A percentile compares a stretch with the other conserved stretches of the same genome.
These are phyloP conservation scores for Alentia gelatinosa DNA, from an alignment of 2,888 invertebrate genomes.

Conservation along the genomic window DNA sequence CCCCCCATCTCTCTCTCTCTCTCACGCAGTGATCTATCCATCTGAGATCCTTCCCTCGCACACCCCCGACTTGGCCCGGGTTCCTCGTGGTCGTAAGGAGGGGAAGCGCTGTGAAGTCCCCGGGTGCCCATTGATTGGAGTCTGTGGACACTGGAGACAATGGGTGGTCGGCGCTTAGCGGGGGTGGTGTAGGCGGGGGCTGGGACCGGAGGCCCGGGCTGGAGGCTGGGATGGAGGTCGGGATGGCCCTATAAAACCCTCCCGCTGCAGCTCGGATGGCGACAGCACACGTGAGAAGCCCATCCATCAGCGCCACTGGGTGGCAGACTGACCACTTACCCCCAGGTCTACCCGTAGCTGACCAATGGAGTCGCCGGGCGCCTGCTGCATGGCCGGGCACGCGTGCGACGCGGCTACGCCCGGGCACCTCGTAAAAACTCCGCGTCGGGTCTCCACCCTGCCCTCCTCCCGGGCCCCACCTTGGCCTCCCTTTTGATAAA, in stretches of 20 bases:
- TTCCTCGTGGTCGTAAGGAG: not conserved
- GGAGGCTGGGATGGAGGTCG: not conserved
- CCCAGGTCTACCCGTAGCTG: not conserved
- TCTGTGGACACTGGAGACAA: not conserved
- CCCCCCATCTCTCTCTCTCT: not conserved
- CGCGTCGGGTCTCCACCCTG: not conserved
- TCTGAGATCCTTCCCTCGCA: not conserved
- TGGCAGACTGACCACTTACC: constrained; percentile 43
- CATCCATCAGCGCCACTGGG: not conserved
- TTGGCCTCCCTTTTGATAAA: not conserved
- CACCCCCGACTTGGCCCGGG: not conserved
- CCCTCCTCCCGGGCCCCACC: not conserved
- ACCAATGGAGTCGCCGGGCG: constrained; percentile 1
- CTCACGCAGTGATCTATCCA: constrained; percentile 6
- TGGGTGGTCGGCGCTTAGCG: not conserved
- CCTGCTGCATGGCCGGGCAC: not conserved
- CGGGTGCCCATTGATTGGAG: not conserved
- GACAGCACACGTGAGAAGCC: not conserved
- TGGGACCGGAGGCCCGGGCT: not conserved
- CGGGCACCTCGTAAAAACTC: constrained; percentile 6
- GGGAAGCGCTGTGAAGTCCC: not conserved
- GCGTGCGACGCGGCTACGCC: not conserved
- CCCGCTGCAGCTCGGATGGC: not conserved
- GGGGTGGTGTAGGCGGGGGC: not conserved
- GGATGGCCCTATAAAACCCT: not conserved